These are phyloP conservation scores for Parnassius glacialis DNA, from an alignment of 2,888 invertebrate species.

Conservation along the genomic window DNA sequence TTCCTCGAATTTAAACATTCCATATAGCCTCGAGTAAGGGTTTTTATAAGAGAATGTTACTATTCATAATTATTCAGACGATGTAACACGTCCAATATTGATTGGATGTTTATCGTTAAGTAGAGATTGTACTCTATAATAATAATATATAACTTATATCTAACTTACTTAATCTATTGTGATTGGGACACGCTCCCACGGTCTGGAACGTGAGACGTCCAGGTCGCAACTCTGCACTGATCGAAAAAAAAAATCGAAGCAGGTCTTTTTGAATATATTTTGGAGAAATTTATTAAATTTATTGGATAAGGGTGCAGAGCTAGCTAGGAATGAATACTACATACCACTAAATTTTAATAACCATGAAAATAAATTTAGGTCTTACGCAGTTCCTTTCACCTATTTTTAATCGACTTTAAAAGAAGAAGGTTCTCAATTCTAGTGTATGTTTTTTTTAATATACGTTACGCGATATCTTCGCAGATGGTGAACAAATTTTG, in stretches of 20 bases:
- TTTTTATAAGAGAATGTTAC: neutral
- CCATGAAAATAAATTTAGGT: no score
- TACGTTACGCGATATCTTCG: no score
- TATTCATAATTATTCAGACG: neutral
- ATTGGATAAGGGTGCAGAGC: constrained; percentile 9
- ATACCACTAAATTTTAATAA: no score
- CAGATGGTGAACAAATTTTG: no score
- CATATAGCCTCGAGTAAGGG: neutral
- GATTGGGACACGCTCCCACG: constrained; percentile 1
- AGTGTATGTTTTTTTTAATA: no score
- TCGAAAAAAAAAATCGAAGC: neutral
- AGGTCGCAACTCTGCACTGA: constrained; percentile 18
- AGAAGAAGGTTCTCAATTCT: no score
- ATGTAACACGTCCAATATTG: neutral
- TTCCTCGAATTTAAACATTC: neutral
- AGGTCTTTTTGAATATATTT: constrained; percentile 7
- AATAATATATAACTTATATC: no score
- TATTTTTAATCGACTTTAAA: no score
- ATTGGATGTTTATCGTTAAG: constrained; percentile 13
- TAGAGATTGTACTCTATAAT: constrained; percentile 8
- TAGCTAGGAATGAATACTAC: neutral
- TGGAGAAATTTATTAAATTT: constrained; percentile 11
- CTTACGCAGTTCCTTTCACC: no score
- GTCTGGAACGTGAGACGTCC: constrained; percentile 5
- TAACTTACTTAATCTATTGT: constrained; percentile 4